Base-by-base conservation (phyloP, 2,113 vertebrate genomes). In the Tragulus kanchil region DNA sequence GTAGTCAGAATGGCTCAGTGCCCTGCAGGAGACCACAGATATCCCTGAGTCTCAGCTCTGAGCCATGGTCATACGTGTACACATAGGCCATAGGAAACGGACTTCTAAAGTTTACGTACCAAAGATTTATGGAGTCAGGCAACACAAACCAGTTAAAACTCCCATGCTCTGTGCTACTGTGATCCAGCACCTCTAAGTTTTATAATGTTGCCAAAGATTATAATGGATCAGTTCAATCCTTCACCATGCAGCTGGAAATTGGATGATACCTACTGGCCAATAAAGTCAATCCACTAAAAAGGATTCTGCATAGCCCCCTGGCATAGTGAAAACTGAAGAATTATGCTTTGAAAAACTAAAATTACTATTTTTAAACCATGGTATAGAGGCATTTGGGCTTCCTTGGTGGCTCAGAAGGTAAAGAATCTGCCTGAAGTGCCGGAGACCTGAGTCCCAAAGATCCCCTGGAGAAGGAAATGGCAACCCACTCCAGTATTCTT, bases 311-410 rank as follows among this genome's bases (percentile, higher is more conserved):
- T 8, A 56, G n/a, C 12, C n/a, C 45, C 13, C 36, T 42, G 25
- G 23, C 64, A 83, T 11, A 23, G 58, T 3, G 17, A 71, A 42
- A 89, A 86, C 7, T n/a, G 23, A 12, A 95, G 50, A 79, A 71
- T 4, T 89, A 78, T 19, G 36, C 83, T 92, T 69, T 75, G 13
- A 85, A 92, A 96, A 97, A 92, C 56, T 26, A 45, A 88, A 88
- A 75, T 42, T 56, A 79, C 10, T 84, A 85, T 21, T 48, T 81
- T 78, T 84, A 86, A 87, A 79, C 14, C 31, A 81, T 3, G 36
- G 79, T 56, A 69, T 21, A 10, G 16, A 89, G 56, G 48, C n/a
- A 65, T 45, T 54, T 59, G 36, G 36, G 69, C 69, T 73, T 73
- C 69, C 36, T 36, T 45, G 2, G 5, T 73, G 69, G 45, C 0